These are phyloP conservation scores for Percopsis transmontana DNA, from an alignment of 2,113 vertebrate species.

Conservation along the genomic window DNA sequence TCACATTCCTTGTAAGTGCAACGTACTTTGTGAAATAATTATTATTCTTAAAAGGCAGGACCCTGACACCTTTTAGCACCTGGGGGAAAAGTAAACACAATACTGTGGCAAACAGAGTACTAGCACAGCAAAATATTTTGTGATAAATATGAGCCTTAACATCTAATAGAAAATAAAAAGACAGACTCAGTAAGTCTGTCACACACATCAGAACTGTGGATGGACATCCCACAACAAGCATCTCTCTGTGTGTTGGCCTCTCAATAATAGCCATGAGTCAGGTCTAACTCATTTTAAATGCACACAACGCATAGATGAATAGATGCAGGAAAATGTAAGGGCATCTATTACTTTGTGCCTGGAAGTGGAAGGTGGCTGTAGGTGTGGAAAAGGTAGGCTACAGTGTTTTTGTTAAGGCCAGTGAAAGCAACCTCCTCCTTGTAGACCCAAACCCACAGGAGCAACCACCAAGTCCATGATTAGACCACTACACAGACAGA, in stretches of 20 bases:
- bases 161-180: not conserved
- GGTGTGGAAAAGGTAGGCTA: conserved; percentile 40
- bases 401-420: conserved; percentile 38
- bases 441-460: conserved; percentile 13
- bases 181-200: not conserved
- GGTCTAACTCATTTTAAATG: conserved; percentile 13
- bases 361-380: conserved; percentile 43
- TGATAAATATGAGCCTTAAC: not conserved
- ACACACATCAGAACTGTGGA: not conserved
- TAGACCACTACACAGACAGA: conserved; percentile 12
- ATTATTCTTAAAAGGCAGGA: too few relatives aligned
- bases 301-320: conserved; percentile 25
- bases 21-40: too few relatives aligned
- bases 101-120: not conserved
- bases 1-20: too few relatives aligned
- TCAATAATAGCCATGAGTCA: conserved; percentile 11
- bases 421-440: conserved; percentile 19
- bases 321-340: conserved; percentile 43
- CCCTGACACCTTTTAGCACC: not conserved
- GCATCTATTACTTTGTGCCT: conserved; percentile 33
- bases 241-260: not conserved
- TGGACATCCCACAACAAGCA: too few relatives aligned
- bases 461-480: conserved; percentile 26
- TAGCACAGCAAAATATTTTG: not conserved
- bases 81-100: not conserved